Conservation (phyloP, 2,113 vertebrate genomes). For the Cyprinodon variegatus region DNA sequence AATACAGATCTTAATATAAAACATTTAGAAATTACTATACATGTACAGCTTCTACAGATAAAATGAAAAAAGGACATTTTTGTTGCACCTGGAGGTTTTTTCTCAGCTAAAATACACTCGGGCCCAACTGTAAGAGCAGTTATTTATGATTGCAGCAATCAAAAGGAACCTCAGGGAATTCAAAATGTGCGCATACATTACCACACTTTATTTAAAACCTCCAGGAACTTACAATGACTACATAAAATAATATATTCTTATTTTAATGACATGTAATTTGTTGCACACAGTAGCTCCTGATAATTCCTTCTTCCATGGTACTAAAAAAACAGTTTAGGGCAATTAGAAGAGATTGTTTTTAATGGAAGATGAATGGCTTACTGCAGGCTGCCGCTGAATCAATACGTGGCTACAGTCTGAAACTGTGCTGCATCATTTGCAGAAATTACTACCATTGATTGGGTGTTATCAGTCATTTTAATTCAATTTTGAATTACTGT, state of each 20-base stretch:
- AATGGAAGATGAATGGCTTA: conserved; percentile 61
- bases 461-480: conserved; percentile 63
- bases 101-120: not conserved
- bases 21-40: not conserved
- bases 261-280: conserved; percentile 55
- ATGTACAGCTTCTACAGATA: not conserved
- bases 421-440: conserved; percentile 61
- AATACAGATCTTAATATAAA: not conserved
- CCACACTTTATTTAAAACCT: conserved; percentile 44
- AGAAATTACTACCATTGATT: conserved; percentile 71
- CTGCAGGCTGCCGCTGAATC: conserved; percentile 65
- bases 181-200: conserved; percentile 41
- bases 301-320: conserved; percentile 34
- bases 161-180: conserved; percentile 40
- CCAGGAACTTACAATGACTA: conserved; percentile 33
- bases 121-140: conserved; percentile 1
- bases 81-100: not conserved
- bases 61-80: not conserved
- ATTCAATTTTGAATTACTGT: conserved; percentile 71
- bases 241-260: conserved; percentile 53
- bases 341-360: conserved; percentile 67
- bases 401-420: conserved; percentile 64
- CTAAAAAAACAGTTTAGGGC: conserved; percentile 53
- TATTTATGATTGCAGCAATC: conserved; percentile 36
- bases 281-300: conserved; percentile 26